These are phyloP conservation scores for Carabus problematicus DNA, from an alignment of 2,888 invertebrate species.

Conservation along the genomic window DNA sequence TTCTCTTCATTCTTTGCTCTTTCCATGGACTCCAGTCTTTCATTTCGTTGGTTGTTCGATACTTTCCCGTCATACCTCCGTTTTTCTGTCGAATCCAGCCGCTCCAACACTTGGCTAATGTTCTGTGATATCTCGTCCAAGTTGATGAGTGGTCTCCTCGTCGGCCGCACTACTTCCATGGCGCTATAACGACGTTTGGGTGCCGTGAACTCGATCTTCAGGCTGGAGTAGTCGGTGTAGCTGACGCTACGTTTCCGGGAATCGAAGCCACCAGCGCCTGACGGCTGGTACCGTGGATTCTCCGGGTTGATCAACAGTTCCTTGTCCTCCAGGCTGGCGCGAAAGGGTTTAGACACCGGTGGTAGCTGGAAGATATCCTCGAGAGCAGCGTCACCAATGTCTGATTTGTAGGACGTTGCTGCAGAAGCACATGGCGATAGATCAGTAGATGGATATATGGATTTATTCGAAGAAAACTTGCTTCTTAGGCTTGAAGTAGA, in stretches of 20 bases:
- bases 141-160: slow-evolving; percentile 33
- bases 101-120: slow-evolving; percentile 30
- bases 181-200: slow-evolving; percentile 34
- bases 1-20: not conserved
- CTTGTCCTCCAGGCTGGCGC: slow-evolving; percentile 23
- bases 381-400: too few species aligned
- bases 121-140: slow-evolving; percentile 35
- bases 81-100: not conserved
- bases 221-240: slow-evolving; percentile 9
- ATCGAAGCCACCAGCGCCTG: slow-evolving; percentile 1
- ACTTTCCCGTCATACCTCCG: too few species aligned
- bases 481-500: too few species aligned
- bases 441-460: too few species aligned
- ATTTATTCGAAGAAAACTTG: too few species aligned
- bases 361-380: not conserved
- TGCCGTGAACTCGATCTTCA: slow-evolving; percentile 33
- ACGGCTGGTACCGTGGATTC: slow-evolving; percentile 18
- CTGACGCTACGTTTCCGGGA: slow-evolving; percentile 24
- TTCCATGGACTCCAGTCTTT: slow-evolving; percentile 3
- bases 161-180: slow-evolving; percentile 1
- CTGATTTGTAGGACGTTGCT: too few species aligned
- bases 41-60: too few species aligned
- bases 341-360: not conserved
- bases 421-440: too few species aligned
- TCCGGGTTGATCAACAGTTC: slow-evolving; percentile 34